Evolutionary conservation across 53 echinoderm and acorn worm species (phyloP), one percentile per base, ranked within the genome.

Genomic region (Paracentrotus lividus): DNA sequence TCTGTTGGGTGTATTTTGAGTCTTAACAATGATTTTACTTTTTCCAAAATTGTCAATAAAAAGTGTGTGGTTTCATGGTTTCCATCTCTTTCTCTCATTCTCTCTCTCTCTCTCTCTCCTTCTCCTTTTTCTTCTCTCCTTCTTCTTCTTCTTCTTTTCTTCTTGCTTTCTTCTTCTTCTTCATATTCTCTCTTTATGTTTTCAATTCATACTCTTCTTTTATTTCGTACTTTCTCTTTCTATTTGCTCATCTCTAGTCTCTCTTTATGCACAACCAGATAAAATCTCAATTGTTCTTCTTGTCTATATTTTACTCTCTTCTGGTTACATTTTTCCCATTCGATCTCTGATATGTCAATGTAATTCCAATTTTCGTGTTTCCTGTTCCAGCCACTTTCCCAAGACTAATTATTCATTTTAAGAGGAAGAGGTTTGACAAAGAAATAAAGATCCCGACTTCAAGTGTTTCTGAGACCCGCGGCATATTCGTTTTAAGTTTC

Each of bases 401-500:
- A 2, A 40, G 40, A 36, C 72, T 72, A 72, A 72, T 72, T 72
- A 40, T 40, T 72, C 72, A 40, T 38, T 36, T 38, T 40, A 20
- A 72, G 72, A 18, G 40, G 72, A 38, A 20, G 38, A 40, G 72
- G 40, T 18, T 38, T 15, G 40, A 15, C 36, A 1, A 40, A 36
- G 72, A 40, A 16, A 72, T 38, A 72, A 38, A 72, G 72, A 72
- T 72, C 40, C 38, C 72, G 36, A 10, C 72, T 72, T 72, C 16
- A 40, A 72, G 72, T 72, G 40, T 40, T 72, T 72, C 72, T n/a
- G 36, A 72, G 72, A 38, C 16, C n/a, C 72, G 72, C 40, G 72
- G 21, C 40, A 20, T 72, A 32, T 72, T 72, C 40, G 72, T 72
- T 14, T 40, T 40, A 36, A 60, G 40, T 36, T 72, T 69, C 21